phyloP scores from a whole-genome alignment of 2,113 vertebrate species.

The Cyrtonyx montezumae region DNA sequence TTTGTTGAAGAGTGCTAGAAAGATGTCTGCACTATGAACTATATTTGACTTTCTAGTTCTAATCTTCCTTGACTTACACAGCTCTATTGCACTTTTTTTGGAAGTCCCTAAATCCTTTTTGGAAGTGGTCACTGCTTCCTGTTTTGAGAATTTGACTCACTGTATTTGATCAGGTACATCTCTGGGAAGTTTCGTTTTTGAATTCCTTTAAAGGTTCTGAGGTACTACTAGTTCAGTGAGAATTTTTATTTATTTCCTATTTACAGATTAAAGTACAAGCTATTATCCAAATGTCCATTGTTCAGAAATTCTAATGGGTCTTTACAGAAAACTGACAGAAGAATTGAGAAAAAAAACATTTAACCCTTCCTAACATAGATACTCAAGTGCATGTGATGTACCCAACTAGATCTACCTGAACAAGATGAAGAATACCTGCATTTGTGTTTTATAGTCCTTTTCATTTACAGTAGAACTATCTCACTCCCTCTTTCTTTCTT shows the following conservation, averaged over 20 bases:
- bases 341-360: background rate
- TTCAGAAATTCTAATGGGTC: background rate
- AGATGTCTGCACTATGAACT: background rate
- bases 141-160: background rate
- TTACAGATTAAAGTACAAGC: background rate
- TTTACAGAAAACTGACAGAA: background rate
- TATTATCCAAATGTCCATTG: background rate
- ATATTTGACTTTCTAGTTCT: background rate
- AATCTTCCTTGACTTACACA: too few relatives aligned
- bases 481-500: background rate
- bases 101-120: background rate
- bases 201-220: background rate
- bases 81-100: background rate
- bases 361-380: background rate
- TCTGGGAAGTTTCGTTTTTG: background rate
- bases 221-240: background rate
- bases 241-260: background rate
- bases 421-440: background rate
- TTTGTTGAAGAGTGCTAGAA: too few relatives aligned
- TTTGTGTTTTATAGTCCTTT: background rate
- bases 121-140: rapidly evolving
- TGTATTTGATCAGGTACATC: background rate
- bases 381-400: background rate
- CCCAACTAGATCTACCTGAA: background rate
- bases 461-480: background rate